phyloP scores from a whole-genome alignment of 2,888 invertebrate genomes.

The Heliothis peltigera region DNA sequence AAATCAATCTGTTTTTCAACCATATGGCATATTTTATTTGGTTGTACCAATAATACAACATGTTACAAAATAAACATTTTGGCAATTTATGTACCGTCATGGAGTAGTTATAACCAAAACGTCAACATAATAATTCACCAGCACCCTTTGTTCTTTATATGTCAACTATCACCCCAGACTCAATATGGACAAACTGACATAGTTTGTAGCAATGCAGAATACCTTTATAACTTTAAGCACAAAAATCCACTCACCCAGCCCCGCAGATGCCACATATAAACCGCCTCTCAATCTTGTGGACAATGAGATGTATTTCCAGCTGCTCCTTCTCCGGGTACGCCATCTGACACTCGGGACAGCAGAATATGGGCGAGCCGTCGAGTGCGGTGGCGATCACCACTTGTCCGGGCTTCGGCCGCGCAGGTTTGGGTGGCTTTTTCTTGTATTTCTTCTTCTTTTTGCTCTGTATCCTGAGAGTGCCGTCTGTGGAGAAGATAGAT shows the following conservation, averaged over 20 bases:
- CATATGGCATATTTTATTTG: no score
- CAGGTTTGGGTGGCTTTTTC: conserved; percentile 94
- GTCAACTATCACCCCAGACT: no score
- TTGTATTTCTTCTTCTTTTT: conserved; percentile 95
- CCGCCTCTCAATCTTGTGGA: conserved; percentile 94
- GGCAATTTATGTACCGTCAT: no score
- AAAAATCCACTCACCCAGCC: conserved; percentile 88
- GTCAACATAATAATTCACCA: no score
- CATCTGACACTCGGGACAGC: conserved; percentile 95
- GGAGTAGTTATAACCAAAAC: no score
- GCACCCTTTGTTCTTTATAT: no score
- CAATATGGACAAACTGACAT: no score
- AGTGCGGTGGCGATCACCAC: conserved; percentile 93
- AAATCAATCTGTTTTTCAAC: no score
- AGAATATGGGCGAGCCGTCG: conserved; percentile 93
- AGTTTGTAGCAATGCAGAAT: no score
- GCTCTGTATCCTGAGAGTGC: conserved; percentile 71
- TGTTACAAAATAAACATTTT: no score
- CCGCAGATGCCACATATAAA: conserved; percentile 95
- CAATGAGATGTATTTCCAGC: conserved; percentile 93
- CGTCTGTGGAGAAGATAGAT: conserved; percentile 65
- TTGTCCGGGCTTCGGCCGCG: conserved; percentile 94
- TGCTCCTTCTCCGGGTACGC: conserved; percentile 95
- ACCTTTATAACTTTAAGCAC: no score
- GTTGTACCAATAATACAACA: no score